Base-by-base conservation (phyloP, 2,113 vertebrate species). In the Melanostigma gelatinosum region DNA sequence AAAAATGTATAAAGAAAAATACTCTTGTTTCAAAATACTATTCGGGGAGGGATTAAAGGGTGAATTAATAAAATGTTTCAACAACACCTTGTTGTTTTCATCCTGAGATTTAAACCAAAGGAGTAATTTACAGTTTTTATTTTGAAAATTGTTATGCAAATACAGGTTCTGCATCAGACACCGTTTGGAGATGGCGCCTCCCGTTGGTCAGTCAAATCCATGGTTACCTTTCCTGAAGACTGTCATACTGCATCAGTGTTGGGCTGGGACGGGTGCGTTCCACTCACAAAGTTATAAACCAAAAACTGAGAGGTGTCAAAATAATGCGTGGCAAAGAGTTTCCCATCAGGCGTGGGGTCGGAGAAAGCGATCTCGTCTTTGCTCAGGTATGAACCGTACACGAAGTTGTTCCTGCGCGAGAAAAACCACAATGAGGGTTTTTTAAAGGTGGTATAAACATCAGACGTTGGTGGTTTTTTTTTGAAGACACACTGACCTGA, bases 281-380 rank as follows among this genome's bases (percentile, higher is more conserved):
- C 96, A 2, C 96, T 99, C 90, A 99, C 96, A 95, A 99, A 99
- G 92, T 99, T 99, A 93, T 99, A 99, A 29, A 99, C 97, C 93
- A 99, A 95, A 95, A 99, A 99, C 91, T 96, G 97, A 72, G 97
- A 96, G 12, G 98, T 99, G 91, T 96, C 96, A 88, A 97, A 99
- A 90, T 99, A 99, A 77, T 96, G 95, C 0, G 97, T 98, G 72
- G 97, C 98, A 82, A 99, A 99, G 75, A 99, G 96, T 83, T 99
- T 99, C 44, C 98, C 98, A 66, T 99, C 98, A 1, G 98, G 98
- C 24, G 98, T 99, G 7, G 98, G 98, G 91, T 99, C 98, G 8
- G 98, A 99, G 94, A 99, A 99, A 34, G 98, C 98, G 1, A 99
- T 98, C 95, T 99, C 98, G 75, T 98, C 97, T 94, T 99, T 99